These are phyloP conservation scores for Sebastiscus tertius DNA, from an alignment of 2,797 vertebrate species.

Conservation along the genomic window DNA sequence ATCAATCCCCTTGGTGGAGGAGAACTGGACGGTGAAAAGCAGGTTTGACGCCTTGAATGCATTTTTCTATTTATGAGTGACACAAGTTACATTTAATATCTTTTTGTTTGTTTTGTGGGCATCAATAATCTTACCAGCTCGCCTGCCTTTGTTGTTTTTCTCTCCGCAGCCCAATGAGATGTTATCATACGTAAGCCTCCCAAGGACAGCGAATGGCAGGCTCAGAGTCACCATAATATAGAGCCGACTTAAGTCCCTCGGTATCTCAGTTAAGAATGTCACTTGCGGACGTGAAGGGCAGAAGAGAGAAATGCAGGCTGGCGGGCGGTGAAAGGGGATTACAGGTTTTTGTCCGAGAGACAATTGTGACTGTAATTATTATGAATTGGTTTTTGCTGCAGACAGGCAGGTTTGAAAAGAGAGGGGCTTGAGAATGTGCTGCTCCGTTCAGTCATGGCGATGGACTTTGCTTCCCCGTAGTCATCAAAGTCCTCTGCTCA, in stretches of 20 bases:
- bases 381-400: constrained; percentile 54
- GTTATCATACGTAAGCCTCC: constrained; percentile 51
- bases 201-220: constrained; percentile 57
- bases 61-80: constrained; percentile 40
- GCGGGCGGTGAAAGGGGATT: constrained; percentile 50
- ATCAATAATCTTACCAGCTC: constrained; percentile 37
- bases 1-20: constrained; percentile 27
- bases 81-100: constrained; percentile 16
- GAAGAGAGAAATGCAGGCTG: constrained; percentile 36
- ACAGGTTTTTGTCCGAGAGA: constrained; percentile 49
- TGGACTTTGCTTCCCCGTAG: constrained; percentile 41
- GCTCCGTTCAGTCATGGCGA: constrained; percentile 12
- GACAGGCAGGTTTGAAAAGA: constrained; percentile 31
- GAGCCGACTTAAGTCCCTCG: constrained; percentile 51
- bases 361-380: constrained; percentile 57
- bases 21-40: constrained; percentile 1
- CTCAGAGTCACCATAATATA: constrained; percentile 38
- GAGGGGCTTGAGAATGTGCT: constrained; percentile 1
- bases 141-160: constrained; percentile 41
- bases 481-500: constrained; percentile 58
- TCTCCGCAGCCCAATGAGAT: constrained; percentile 38
- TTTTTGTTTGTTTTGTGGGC: constrained; percentile 29
- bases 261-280: constrained; percentile 60
- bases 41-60: constrained; percentile 14
- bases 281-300: constrained; percentile 58